These are phyloP conservation scores for Microcebus griseorufus DNA, from an alignment of 2,113 vertebrate species.

Conservation along the genomic window DNA sequence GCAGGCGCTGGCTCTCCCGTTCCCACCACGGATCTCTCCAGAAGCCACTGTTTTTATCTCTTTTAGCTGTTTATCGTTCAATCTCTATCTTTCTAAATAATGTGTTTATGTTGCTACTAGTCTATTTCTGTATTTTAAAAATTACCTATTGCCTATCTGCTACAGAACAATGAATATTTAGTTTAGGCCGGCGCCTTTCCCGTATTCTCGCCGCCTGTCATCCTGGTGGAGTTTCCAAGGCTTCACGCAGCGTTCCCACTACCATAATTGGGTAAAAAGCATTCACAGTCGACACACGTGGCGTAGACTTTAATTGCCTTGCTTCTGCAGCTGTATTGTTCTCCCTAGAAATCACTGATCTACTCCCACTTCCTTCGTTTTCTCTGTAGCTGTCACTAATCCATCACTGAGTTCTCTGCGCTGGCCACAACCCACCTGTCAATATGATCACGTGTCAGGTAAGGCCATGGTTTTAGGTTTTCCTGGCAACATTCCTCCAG, in stretches of 20 bases:
- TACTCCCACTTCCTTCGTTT: neutral
- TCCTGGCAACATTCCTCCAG: neutral
- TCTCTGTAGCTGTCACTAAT: fast-evolving
- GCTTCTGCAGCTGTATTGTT: neutral
- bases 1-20: neutral
- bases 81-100: neutral
- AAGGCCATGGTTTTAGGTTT: neutral
- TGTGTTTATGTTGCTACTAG: neutral
- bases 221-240: neutral
- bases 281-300: fast-evolving
- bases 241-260: neutral
- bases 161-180: neutral
- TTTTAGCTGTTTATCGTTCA: neutral
- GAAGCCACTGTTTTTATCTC: neutral
- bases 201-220: neutral
- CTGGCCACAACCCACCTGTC: neutral
- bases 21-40: neutral
- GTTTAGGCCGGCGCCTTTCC: neutral
- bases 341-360: neutral
- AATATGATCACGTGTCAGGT: neutral
- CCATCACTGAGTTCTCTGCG: neutral
- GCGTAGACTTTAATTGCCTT: neutral
- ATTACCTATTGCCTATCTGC: neutral
- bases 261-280: neutral
- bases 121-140: neutral